These are phyloP conservation scores for Lithodes maja DNA, from an alignment of 2,888 invertebrate species.

Conservation along the genomic window DNA sequence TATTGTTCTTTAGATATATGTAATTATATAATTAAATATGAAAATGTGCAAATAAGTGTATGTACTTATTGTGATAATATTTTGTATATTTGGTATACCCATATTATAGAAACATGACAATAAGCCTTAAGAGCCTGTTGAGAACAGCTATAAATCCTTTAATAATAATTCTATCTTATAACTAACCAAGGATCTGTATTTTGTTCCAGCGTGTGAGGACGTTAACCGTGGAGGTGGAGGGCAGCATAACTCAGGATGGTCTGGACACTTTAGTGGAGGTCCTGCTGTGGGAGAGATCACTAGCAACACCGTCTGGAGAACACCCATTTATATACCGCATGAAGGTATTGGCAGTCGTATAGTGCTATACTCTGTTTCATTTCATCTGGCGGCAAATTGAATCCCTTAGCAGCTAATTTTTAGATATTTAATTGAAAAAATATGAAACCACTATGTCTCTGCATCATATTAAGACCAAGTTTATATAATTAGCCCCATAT, in stretches of 20 bases:
- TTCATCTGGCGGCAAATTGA: neutral
- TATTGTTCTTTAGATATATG: too few species aligned
- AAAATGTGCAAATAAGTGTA: too few species aligned
- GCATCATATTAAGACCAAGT: too few species aligned
- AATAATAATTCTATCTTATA: too few species aligned
- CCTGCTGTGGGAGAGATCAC: conserved; percentile 67
- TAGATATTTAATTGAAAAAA: too few species aligned
- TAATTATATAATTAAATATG: too few species aligned
- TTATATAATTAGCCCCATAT: too few species aligned
- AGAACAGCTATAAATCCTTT: too few species aligned
- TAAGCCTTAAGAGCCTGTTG: too few species aligned
- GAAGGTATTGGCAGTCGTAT: conserved; percentile 58
- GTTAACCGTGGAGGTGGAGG: conserved; percentile 63
- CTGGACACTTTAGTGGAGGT: conserved; percentile 64
- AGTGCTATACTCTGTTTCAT: neutral
- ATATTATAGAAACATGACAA: too few species aligned
- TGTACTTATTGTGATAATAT: neutral
- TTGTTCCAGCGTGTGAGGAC: conserved; percentile 63
- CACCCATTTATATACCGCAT: conserved; percentile 65
- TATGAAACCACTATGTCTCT: too few species aligned
- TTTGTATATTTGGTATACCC: neutral
- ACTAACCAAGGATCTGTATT: neutral
- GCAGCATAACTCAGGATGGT: conserved; percentile 63
- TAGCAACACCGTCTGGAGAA: conserved; percentile 45
- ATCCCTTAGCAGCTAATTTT: too few species aligned